These are phyloP conservation scores for Microcebus griseorufus DNA, from an alignment of 2,113 vertebrate genomes.

Conservation along the genomic window DNA sequence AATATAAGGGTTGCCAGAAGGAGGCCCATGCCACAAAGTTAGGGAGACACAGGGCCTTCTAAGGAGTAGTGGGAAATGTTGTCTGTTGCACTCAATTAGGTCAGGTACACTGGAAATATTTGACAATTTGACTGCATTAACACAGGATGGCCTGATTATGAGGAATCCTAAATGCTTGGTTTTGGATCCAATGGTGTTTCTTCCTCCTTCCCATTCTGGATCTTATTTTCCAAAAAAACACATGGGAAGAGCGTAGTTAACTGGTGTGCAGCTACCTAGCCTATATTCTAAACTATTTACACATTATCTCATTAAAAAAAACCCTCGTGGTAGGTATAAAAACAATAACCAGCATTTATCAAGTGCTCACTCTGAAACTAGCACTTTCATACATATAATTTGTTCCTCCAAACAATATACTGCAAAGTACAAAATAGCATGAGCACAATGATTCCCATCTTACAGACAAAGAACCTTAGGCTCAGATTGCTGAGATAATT, in stretches of 20 bases:
- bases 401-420: not conserved
- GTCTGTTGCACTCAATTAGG: not conserved
- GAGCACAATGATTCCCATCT: not conserved
- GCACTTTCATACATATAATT: not conserved
- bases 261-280: not conserved
- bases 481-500: not conserved
- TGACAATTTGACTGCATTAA: not conserved
- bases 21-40: not conserved
- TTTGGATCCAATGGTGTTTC: not conserved
- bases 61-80: not conserved
- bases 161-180: not conserved
- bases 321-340: not conserved
- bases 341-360: conserved; percentile 48
- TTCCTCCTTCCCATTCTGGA: not conserved
- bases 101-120: not conserved
- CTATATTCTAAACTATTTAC: not conserved
- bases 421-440: not conserved
- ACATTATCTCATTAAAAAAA: not conserved
- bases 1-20: not conserved
- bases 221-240: not conserved
- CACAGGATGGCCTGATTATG: not conserved
- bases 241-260: not conserved
- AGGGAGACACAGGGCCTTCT: not conserved
- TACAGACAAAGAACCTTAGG: not conserved
- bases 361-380: not conserved